phyloP scores from a whole-genome alignment of 2,888 invertebrate genomes.

The Alcis repandata region DNA sequence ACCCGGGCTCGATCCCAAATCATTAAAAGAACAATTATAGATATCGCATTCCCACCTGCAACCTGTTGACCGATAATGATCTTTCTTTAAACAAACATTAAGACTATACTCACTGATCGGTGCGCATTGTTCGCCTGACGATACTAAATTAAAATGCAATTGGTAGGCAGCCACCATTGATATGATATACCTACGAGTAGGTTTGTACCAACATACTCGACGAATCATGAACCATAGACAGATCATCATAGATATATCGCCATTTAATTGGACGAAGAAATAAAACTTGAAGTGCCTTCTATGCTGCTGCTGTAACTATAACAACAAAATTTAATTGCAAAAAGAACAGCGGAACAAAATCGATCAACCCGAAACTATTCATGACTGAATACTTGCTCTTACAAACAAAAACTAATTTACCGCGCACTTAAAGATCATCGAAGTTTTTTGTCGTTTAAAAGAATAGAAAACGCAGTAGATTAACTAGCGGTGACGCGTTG shows the following conservation, averaged over 20 bases:
- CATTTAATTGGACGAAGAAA: conserved; percentile 10
- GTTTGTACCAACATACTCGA: conserved; percentile 30
- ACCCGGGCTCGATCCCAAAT: conserved; percentile 78
- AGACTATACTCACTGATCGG: conserved; percentile 64
- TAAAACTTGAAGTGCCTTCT: conserved; percentile 10
- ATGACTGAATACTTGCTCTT: conserved; percentile 62
- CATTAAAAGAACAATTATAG: conserved; percentile 87
- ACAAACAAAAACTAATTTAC: conserved; percentile 76
- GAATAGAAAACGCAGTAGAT: conserved; percentile 68
- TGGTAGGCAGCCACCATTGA: conserved; percentile 49
- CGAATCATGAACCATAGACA: conserved; percentile 12
- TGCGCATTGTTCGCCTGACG: conserved; percentile 56
- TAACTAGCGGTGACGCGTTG: conserved; percentile 65
- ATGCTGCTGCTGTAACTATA: conserved; percentile 36
- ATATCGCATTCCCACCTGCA: conserved; percentile 85
- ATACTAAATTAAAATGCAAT: conserved; percentile 59
- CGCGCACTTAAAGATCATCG: conserved; percentile 76
- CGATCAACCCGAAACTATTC: conserved; percentile 58
- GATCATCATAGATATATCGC: conserved; percentile 19
- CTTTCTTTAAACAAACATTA: conserved; percentile 82
- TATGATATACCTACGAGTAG: conserved; percentile 26
- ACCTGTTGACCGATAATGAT: conserved; percentile 83
- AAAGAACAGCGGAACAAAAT: conserved; percentile 53
- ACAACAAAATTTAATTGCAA: conserved; percentile 61
- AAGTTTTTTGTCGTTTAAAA: conserved; percentile 72